Percentiles rank a stretch among this genome's conserved stretches.
Evolutionary conservation across 1,140 invertebrate species (phyloP).

Genomic region (Nephila pilipes): DNA sequence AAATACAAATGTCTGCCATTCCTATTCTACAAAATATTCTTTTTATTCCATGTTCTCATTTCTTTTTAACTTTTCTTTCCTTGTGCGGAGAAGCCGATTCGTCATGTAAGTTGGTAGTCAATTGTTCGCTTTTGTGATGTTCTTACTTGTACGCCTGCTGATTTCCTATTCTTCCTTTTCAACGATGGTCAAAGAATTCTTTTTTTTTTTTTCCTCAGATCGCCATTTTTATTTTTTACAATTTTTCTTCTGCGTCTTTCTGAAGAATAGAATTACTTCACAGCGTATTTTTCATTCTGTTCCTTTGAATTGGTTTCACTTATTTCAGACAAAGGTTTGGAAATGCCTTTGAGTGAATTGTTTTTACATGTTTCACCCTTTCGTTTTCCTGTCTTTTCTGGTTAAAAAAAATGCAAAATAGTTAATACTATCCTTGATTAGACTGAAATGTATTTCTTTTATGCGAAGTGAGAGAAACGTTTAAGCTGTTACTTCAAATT

Average conservation of each 20-base stretch:
- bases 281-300: neutral
- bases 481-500: neutral
- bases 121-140: conserved; percentile 55
- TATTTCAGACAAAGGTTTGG: neutral
- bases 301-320: neutral
- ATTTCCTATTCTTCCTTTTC: conserved; percentile 45
- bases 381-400: neutral
- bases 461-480: neutral
- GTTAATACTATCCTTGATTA: neutral
- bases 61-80: conserved; percentile 10
- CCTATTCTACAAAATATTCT: conserved; percentile 42
- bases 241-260: neutral
- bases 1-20: conserved; percentile 55
- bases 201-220: neutral
- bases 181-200: conserved; percentile 19
- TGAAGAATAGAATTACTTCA: conserved; percentile 33
- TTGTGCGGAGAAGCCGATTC: conserved; percentile 32
- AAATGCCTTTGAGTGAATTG: conserved; percentile 3
- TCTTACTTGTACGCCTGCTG: conserved; percentile 34
- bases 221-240: neutral
- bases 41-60: conserved; percentile 25
- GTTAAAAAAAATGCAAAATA: conserved; percentile 13
- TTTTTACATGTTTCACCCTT: neutral
- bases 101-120: conserved; percentile 54
- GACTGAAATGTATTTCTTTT: neutral